Evolutionary conservation across 2,113 vertebrate genomes (phyloP).

Genomic region (Rhizomys pruinosus): DNA sequence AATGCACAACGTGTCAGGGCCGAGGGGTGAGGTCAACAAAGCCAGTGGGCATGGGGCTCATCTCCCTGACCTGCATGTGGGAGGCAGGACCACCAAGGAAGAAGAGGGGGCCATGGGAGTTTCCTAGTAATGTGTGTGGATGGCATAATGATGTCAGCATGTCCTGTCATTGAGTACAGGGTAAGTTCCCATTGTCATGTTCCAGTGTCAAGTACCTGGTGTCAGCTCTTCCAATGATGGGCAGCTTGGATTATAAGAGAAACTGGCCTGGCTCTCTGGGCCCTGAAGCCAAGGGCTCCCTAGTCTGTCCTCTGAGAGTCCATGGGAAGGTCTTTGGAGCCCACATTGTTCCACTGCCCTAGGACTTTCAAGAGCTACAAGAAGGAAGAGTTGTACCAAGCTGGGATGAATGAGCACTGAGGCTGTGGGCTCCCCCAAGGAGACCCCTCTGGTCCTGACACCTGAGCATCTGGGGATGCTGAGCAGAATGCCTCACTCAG

Average conservation of each 20-base stretch:
- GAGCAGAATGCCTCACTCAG: not conserved
- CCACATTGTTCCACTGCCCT: not conserved
- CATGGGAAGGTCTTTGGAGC: not conserved
- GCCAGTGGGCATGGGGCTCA: not conserved
- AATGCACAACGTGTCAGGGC: not conserved
- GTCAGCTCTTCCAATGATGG: not conserved
- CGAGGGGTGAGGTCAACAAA: not conserved
- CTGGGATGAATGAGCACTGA: not conserved
- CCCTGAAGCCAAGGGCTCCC: not conserved
- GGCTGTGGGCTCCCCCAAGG: not conserved
- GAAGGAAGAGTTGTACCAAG: not conserved
- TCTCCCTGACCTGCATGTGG: not conserved
- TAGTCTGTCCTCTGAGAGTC: not conserved
- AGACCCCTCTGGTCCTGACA: not conserved
- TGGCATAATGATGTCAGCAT: constrained; percentile 54
- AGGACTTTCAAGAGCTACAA: not conserved
- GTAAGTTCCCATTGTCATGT: constrained; percentile 50
- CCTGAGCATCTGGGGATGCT: not conserved
- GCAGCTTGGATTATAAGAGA: not conserved
- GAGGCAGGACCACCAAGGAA: not conserved
- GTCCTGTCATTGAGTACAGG: constrained; percentile 46
- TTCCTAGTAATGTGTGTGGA: constrained; percentile 57
- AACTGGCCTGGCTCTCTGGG: not conserved
- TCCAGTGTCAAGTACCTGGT: constrained; percentile 44
- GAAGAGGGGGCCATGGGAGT: not conserved